phyloP scores from a whole-genome alignment of 2,113 vertebrate species.

The Pycnonotus jocosus region DNA sequence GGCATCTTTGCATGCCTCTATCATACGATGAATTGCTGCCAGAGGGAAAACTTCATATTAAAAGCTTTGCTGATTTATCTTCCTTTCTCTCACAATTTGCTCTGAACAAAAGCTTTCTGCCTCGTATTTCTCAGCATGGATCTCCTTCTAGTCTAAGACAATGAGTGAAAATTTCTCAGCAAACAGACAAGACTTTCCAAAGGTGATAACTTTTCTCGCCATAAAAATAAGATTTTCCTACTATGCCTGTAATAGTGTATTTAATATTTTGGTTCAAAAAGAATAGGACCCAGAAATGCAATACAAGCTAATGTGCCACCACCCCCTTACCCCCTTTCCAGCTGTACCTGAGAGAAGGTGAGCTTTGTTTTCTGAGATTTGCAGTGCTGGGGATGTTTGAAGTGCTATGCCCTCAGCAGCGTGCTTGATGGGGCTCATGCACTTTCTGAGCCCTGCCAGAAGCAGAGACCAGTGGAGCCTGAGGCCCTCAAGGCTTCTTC shows the following conservation, averaged over 20 bases:
- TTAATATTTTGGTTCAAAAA: background rate
- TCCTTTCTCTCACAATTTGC: background rate
- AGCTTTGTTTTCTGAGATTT: background rate
- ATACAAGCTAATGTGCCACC: background rate
- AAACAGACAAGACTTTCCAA: background rate
- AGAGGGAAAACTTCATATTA: background rate
- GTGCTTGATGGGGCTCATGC: fast-evolving
- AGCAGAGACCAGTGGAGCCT: background rate
- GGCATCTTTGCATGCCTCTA: background rate
- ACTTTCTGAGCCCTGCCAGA: background rate
- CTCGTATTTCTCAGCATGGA: background rate
- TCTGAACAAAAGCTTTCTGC: background rate
- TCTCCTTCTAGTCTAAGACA: background rate
- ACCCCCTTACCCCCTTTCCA: background rate
- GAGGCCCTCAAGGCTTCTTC: background rate
- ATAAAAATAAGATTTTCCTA: background rate
- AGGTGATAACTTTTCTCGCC: background rate
- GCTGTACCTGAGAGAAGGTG: background rate
- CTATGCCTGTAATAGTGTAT: background rate
- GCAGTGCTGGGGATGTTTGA: background rate
- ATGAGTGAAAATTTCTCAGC: background rate
- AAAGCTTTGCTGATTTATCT: background rate
- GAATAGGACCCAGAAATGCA: background rate
- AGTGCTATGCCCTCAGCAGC: background rate
- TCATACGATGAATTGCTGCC: background rate